Base-by-base conservation (phyloP, 2,888 invertebrate species). In the Cataglyphis rosenhaueri region DNA sequence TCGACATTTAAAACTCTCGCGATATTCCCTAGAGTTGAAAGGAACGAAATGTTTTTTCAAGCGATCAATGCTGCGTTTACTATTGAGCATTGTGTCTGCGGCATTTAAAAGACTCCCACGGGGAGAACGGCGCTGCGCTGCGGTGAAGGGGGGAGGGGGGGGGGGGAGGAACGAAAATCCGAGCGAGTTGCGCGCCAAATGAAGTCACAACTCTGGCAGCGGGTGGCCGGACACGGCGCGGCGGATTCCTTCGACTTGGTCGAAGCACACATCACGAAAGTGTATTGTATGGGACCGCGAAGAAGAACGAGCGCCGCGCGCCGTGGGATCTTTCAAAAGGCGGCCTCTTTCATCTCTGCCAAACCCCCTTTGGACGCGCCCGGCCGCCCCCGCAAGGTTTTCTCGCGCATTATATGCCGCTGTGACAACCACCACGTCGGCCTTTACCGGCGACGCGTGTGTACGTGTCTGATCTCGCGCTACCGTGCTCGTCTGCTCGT, bases 191-290 rank as follows among this genome's bases (percentile, higher is more conserved):
- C 91, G 91, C 91, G 89, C 90, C 88, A 93, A 94, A 94, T 94
- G 91, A 93, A 94, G 94, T 94, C 94, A 94, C 93, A 93, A 93
- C 94, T 93, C 71, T 89, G 92, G 84, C 94, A 93, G 92, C 93
- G 93, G 93, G 94, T 93, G 93, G 92, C 87, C 25, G 25, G 86
- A 91, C 90, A 90, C 59, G 75, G 44, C 74, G 35, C 78, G 35
- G 59, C 57, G 44, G 92, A 92, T 92, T 92, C 87, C 88, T 84
- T 83, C 88, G 88, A 88, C 87, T 89, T 85, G 83, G 83, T 75
- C 83, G 74, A 87, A 76, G 75, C 82, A 73, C 66, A 91, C 92
- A 94, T 93, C 92, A 93, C 92, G 92, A 92, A 91, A 87, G 84
- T 85, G 89, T 88, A 93, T 94, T 94, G 93, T 94, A 87, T 81